phyloP scores from a whole-genome alignment of 2,888 invertebrate genomes.

The Cloeon dipterum region DNA sequence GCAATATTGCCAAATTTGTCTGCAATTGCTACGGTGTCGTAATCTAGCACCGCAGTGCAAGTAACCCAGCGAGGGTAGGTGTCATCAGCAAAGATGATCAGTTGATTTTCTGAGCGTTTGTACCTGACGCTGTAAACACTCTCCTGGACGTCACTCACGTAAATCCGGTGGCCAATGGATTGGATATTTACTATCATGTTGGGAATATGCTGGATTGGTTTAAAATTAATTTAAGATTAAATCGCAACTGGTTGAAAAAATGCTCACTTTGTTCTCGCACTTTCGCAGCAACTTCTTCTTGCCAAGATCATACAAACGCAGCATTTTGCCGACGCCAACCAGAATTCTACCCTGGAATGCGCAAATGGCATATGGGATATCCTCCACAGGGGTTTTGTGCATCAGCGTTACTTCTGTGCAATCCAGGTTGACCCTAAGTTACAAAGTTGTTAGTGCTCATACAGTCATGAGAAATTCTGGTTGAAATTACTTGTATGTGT shows the following conservation, averaged over 20 bases:
- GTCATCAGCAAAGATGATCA: slow-evolving; percentile 96
- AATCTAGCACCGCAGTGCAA: slow-evolving; percentile 76
- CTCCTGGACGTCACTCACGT: slow-evolving; percentile 90
- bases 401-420: slow-evolving; percentile 74
- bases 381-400: slow-evolving; percentile 84
- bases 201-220: slow-evolving; percentile 57
- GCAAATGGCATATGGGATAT: slow-evolving; percentile 72
- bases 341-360: slow-evolving; percentile 78
- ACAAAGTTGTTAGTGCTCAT: no score
- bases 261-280: slow-evolving; percentile 72
- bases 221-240: slow-evolving; percentile 4
- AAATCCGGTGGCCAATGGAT: slow-evolving; percentile 82
- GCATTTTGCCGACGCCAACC: slow-evolving; percentile 76
- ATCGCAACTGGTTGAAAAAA: neutral
- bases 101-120: slow-evolving; percentile 84
- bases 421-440: slow-evolving; percentile 32
- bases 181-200: slow-evolving; percentile 85
- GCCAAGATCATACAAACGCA: slow-evolving; percentile 89
- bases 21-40: slow-evolving; percentile 85
- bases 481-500: slow-evolving; percentile 47
- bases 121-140: slow-evolving; percentile 91
- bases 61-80: slow-evolving; percentile 95
- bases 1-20: slow-evolving; percentile 97
- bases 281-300: slow-evolving; percentile 89
- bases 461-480: no score